Conservation (phyloP, 1,140 invertebrate genomes). For the Diabrotica virgifera region DNA sequence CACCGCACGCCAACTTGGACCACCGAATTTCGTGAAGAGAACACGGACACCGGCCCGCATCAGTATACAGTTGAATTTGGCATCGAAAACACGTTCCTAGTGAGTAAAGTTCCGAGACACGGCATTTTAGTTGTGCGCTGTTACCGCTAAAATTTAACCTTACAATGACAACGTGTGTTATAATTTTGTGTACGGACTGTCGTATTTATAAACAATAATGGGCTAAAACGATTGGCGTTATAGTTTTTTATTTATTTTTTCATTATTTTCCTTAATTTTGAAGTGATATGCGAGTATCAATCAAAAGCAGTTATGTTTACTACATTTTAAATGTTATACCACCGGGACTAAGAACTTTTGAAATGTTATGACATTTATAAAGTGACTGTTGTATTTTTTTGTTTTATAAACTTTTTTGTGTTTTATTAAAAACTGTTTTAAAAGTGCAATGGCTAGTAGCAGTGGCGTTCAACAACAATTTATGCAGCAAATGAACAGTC, state of each 20-base stretch:
- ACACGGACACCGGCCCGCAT: conserved; percentile 11
- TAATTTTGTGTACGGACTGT: conserved; percentile 6
- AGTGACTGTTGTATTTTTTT: conserved; percentile 41
- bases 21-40: conserved; percentile 25
- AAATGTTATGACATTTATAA: conserved; percentile 32
- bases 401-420: conserved; percentile 33
- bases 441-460: conserved; percentile 42
- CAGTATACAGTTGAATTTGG: conserved; percentile 19
- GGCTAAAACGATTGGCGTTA: conserved; percentile 14
- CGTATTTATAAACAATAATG: conserved; percentile 11
- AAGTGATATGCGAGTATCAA: conserved; percentile 9
- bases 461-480: conserved; percentile 47
- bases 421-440: conserved; percentile 19
- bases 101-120: background rate
- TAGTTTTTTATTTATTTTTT: conserved; percentile 22
- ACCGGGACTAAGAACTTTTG: conserved; percentile 21
- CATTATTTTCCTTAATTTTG: conserved; percentile 7
- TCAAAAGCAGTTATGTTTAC: conserved; percentile 2
- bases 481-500: conserved; percentile 46
- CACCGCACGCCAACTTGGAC: conserved; percentile 22
- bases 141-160: conserved; percentile 13
- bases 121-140: background rate
- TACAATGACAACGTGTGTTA: conserved; percentile 6
- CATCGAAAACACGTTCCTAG: background rate
- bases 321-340: conserved; percentile 10